Conservation (phyloP, 2,888 invertebrate species). For the Deladenus siricidicola region DNA sequence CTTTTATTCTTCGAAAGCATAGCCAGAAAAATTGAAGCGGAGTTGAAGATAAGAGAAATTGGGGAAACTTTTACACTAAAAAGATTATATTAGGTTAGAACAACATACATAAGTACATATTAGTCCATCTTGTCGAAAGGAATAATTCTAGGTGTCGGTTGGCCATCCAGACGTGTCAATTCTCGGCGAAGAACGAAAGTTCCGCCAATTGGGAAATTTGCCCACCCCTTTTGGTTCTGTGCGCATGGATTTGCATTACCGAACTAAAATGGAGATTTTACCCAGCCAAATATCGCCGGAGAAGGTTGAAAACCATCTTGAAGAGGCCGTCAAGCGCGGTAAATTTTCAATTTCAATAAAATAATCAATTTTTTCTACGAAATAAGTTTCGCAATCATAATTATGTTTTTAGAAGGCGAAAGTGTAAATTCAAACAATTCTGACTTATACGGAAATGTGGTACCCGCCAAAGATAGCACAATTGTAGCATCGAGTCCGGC, state of each 20-base stretch:
- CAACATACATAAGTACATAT: neutral
- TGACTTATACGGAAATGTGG: conserved; percentile 11
- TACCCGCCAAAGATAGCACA: conserved; percentile 16
- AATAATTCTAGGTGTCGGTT: conserved; percentile 57
- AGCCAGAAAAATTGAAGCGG: too few relatives aligned
- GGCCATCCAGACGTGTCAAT: conserved; percentile 56
- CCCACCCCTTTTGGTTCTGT: conserved; percentile 78
- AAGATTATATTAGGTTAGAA: too few relatives aligned
- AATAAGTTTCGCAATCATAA: neutral
- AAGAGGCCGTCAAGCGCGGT: too few relatives aligned
- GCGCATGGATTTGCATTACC: conserved; percentile 72
- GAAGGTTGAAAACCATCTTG: too few relatives aligned
- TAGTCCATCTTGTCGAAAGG: neutral
- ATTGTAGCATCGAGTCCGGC: conserved; percentile 16
- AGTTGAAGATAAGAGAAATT: too few relatives aligned
- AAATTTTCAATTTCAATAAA: too few relatives aligned
- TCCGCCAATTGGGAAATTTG: conserved; percentile 74
- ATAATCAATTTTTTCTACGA: too few relatives aligned
- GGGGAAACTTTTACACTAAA: too few relatives aligned
- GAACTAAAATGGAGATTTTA: conserved; percentile 73
- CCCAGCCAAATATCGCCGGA: too few relatives aligned
- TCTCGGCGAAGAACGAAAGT: conserved; percentile 71
- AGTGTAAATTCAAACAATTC: too few relatives aligned
- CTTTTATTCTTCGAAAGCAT: too few relatives aligned
- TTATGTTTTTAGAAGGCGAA: neutral